Evolutionary conservation across 2,797 vertebrate genomes (phyloP).

Genomic region (Oophaga sylvatica): DNA sequence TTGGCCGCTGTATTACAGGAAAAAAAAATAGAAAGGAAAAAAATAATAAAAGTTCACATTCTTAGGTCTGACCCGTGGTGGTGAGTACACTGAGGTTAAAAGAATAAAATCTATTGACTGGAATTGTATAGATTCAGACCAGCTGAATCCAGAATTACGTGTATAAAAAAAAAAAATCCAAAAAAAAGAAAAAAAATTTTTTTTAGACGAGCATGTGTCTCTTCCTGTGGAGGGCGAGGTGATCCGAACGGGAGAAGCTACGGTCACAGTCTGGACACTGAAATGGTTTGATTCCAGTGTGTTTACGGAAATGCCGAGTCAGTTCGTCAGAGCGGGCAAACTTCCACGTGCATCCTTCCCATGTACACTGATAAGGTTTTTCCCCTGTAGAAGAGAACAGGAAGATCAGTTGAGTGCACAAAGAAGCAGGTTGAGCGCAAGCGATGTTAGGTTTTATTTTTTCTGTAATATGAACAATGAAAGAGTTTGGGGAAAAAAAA

Average conservation of each 20-base stretch:
- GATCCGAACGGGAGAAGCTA: constrained; percentile 97
- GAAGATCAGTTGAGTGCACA: constrained; percentile 55
- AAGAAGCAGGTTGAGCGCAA: constrained; percentile 11
- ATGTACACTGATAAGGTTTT: constrained; percentile 97
- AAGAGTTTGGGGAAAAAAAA: too few species aligned
- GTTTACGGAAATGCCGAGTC: constrained; percentile 98
- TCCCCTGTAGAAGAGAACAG: constrained; percentile 80
- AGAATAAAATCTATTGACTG: constrained; percentile 77
- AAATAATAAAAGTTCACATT: constrained; percentile 87
- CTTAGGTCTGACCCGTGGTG: constrained; percentile 87
- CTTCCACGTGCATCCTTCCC: constrained; percentile 99
- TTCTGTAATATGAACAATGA: neutral
- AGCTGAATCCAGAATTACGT: constrained; percentile 83
- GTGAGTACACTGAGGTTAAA: constrained; percentile 73
- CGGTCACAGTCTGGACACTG: constrained; percentile 98
- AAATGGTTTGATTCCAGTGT: constrained; percentile 98
- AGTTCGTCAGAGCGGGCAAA: constrained; percentile 98
- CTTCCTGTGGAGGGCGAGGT: constrained; percentile 96
- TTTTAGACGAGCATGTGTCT: constrained; percentile 93
- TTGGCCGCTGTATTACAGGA: constrained; percentile 75
- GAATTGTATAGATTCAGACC: constrained; percentile 84
- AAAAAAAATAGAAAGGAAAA: neutral
- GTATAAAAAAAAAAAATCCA: constrained; percentile 66
- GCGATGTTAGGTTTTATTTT: neutral
- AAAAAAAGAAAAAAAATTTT: constrained; percentile 44